Evolutionary conservation across 2,888 invertebrate genomes (phyloP), one percentile per base, ranked within the genome.

Genomic region (Petrolisthes cinctipes): DNA sequence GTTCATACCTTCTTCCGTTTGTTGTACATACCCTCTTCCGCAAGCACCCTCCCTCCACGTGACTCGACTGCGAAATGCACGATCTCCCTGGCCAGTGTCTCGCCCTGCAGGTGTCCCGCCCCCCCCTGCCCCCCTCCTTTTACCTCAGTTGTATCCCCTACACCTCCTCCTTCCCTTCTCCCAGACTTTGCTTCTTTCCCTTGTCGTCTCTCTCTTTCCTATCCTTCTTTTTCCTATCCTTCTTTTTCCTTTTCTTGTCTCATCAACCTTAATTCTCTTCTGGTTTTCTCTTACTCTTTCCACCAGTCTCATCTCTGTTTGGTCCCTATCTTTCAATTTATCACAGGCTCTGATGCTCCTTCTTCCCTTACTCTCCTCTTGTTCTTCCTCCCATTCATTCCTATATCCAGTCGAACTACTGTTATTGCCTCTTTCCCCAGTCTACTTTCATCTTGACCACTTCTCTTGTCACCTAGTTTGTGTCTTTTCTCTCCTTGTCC

Each of bases 81-180:
- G 11, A 17, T 76, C 57, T 56, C n/a, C 57, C 11, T n/a, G 5
- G 23, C 20, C n/a, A 7, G 9, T 56, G 20, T 81, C 56, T 20
- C 66, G 14, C 37, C 66, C 14, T 23, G 53, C 7, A 56, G n/a
- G 56, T 17, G 14, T 56, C 37, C 23, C 57, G 4, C 23, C 51
- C 57, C n/a, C 66, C 81, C 51, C 66, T n/a, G 5, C 51, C 53
- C 51, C 37, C 53, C 80, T 37, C 57, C 80, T 79, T n/a, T 79
- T 9, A 9, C 57, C n/a, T 20, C 14, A 1, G 17, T 20, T 7
- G 7, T n/a, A 7, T 51, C 17, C 80, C 9, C 4, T 1, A 23
- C 1, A 14, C 80, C 23, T 37, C 37, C 80, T 37, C 17, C 9
- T 17, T 37, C 57, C 51, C 14, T n/a, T 37, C 9, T n/a, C 23